phyloP scores from a whole-genome alignment of 2,113 vertebrate species.

The Gallinago paraguaiae region DNA sequence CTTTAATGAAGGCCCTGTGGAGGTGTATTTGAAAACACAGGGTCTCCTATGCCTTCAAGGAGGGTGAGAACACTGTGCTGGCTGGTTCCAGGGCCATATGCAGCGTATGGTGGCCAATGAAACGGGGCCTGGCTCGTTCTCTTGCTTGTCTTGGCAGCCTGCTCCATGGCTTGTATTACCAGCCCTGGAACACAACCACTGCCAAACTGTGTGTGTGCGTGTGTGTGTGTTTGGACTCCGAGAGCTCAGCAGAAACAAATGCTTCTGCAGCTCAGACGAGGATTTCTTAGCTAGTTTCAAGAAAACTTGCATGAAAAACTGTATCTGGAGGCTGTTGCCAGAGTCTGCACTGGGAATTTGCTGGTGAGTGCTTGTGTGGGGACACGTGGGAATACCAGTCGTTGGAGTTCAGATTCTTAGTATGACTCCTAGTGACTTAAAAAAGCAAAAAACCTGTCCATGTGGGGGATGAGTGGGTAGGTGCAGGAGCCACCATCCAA shows the following conservation, averaged over 20 bases:
- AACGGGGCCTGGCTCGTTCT: constrained; percentile 78
- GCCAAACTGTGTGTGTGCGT: constrained; percentile 72
- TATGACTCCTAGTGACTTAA: background rate
- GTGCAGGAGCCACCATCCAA: background rate
- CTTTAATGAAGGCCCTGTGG: constrained; percentile 82
- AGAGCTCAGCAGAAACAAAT: constrained; percentile 74
- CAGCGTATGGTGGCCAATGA: constrained; percentile 83
- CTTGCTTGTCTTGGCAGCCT: constrained; percentile 84
- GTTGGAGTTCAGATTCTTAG: background rate
- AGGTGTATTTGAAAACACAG: constrained; percentile 85
- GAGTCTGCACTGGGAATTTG: background rate
- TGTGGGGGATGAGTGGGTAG: background rate
- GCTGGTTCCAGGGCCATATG: constrained; percentile 82
- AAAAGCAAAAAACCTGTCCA: background rate
- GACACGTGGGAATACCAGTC: constrained; percentile 1
- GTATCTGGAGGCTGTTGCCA: background rate
- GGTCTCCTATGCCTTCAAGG: constrained; percentile 83
- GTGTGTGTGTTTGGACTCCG: constrained; percentile 67
- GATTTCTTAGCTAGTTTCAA: constrained; percentile 63
- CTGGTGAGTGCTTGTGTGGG: background rate
- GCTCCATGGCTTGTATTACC: constrained; percentile 81
- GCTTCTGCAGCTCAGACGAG: constrained; percentile 60
- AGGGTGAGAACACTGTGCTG: constrained; percentile 82
- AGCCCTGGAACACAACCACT: constrained; percentile 79
- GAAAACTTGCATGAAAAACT: constrained; percentile 28